These are phyloP conservation scores for Podilymbus podiceps DNA, from an alignment of 2,113 vertebrate genomes.

Conservation along the genomic window DNA sequence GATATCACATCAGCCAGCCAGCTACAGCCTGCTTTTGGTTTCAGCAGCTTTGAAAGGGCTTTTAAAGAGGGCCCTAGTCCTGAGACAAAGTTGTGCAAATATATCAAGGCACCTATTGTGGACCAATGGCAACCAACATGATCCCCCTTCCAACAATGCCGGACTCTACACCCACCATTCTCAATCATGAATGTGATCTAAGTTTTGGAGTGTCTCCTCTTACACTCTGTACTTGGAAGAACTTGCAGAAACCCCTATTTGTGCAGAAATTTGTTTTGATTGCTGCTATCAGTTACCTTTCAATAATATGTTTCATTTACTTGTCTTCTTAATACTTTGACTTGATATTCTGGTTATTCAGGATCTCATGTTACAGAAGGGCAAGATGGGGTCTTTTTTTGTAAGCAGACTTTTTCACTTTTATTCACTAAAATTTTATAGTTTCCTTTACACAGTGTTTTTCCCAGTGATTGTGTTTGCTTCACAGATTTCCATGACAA, in stretches of 20 bases:
- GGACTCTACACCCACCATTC: not conserved
- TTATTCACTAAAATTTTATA: not conserved
- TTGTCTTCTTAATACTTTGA: not conserved
- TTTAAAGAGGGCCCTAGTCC: not conserved
- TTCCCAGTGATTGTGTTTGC: constrained; percentile 81
- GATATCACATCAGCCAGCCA: not conserved
- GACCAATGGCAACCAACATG: not conserved
- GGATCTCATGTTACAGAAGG: not conserved
- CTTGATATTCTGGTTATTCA: not conserved
- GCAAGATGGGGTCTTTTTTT: not conserved
- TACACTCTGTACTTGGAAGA: not conserved
- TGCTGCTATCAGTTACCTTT: not conserved
- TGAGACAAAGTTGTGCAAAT: not conserved
- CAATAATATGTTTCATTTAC: not conserved
- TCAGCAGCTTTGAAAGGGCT: not conserved
- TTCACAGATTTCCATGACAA: constrained; percentile 71
- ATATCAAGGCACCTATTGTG: not conserved
- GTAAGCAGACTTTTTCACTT: not conserved
- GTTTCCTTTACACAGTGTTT: constrained; percentile 72
- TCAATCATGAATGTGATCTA: not conserved
- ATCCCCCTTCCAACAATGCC: not conserved
- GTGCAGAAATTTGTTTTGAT: not conserved
- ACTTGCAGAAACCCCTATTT: not conserved
- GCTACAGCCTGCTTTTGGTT: not conserved
- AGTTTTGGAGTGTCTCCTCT: not conserved